phyloP scores from a whole-genome alignment of 2,113 vertebrate species.

The Oncorhynchus clarkii region DNA sequence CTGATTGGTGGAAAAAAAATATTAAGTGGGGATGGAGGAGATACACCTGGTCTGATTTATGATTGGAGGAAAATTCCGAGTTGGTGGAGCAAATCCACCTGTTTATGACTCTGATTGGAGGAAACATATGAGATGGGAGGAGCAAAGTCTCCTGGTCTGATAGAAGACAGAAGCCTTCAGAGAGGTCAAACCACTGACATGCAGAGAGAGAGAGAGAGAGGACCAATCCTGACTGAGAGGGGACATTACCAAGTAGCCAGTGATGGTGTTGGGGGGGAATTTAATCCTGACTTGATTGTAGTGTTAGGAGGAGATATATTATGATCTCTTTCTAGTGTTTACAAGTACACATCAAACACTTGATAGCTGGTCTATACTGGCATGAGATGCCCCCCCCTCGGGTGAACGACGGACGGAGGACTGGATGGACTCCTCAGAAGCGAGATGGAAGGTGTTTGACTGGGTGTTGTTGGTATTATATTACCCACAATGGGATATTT shows the following conservation, averaged over 20 bases:
- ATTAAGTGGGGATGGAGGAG: too few species aligned
- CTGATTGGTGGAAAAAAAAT: constrained; percentile 48
- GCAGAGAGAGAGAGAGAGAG: constrained; percentile 6
- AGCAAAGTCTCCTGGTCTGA: neutral
- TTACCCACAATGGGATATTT: constrained; percentile 23
- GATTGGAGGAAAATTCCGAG: too few species aligned
- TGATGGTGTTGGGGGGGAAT: neutral
- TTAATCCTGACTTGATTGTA: neutral
- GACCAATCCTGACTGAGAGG: neutral
- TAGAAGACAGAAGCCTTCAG: neutral
- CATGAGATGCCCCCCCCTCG: neutral
- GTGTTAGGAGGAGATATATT: neutral
- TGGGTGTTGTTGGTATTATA: neutral
- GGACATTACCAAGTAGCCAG: neutral
- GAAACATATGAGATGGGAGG: too few species aligned
- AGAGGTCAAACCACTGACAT: constrained; percentile 49
- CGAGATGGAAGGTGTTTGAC: neutral
- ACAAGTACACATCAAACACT: neutral
- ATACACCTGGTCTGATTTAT: neutral
- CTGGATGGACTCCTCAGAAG: neutral
- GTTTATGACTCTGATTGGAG: constrained; percentile 64
- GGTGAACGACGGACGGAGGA: neutral
- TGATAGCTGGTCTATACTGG: neutral
- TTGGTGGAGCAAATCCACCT: constrained; percentile 71
- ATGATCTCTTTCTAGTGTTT: neutral